Conservation (phyloP, 1,140 invertebrate species). For the Penaeus vannamei region DNA sequence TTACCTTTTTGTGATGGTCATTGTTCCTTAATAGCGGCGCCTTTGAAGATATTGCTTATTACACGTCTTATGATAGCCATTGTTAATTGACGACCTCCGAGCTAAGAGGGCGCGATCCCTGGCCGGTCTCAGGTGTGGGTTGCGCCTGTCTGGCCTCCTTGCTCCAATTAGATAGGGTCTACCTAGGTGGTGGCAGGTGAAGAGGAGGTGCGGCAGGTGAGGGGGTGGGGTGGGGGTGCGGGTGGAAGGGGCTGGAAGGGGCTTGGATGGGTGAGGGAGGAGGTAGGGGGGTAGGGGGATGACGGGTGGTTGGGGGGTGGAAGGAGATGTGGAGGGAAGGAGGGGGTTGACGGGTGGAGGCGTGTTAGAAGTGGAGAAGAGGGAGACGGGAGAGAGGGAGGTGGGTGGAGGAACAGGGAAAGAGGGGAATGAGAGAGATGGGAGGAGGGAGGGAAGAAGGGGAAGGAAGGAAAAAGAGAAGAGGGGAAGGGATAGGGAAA, state of each 20-base stretch:
- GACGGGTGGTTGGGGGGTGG: neutral
- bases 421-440: neutral
- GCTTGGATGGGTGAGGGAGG: neutral
- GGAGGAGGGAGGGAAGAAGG: neutral
- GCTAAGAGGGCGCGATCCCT: slow-evolving; percentile 27
- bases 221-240: neutral
- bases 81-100: slow-evolving; percentile 48
- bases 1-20: slow-evolving; percentile 55
- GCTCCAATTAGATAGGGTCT: slow-evolving; percentile 61
- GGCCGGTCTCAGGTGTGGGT: neutral
- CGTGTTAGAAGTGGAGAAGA: neutral
- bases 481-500: no score
- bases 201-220: slow-evolving; percentile 28
- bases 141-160: slow-evolving; percentile 30
- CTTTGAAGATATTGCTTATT: slow-evolving; percentile 63
- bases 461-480: neutral
- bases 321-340: neutral
- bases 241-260: no score
- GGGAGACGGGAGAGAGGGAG: neutral
- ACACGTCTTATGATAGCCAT: slow-evolving; percentile 58
- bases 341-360: neutral
- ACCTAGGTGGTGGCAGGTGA: slow-evolving; percentile 47
- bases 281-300: no score
- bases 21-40: slow-evolving; percentile 56
- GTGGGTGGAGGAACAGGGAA: neutral